Evolutionary conservation across 2,113 vertebrate genomes (phyloP), one percentile per base, ranked within the genome.

Genomic region (Anarhynchus alexandrinus): DNA sequence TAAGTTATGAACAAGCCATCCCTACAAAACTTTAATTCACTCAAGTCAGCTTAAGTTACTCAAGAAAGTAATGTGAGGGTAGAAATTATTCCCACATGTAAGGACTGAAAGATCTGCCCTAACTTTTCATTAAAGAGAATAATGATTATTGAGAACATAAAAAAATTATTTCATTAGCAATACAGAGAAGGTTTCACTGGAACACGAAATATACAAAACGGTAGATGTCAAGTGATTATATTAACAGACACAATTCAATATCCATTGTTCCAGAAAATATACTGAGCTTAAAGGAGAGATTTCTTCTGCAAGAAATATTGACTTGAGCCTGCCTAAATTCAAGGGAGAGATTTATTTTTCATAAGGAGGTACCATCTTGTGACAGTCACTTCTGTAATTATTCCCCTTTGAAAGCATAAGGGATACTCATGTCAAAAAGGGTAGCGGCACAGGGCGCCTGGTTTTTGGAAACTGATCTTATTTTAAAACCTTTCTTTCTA

Each of bases 161-260:
- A 97, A 95, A 93, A 96, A 96, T 97, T 95, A 95, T 97, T 96
- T 97, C 94, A 97, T 95, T 95, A 97, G 94, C 82, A 85, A 90
- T 95, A 96, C 82, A 97, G 91, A 76, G 94, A 82, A 94, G 74
- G 93, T 97, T 97, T 97, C 91, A 91, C 85, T 92, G 88, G 90
- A 95, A 96, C 90, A 96, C 59, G 84, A 85, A 91, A 97, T 95
- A 96, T 51, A 96, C 95, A 97, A 97, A 96, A 93, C 51, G 91
- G 93, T 95, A 97, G 94, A 93, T 97, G 90, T 95, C 94, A 94
- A 96, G 88, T 93, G 95, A 95, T 96, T 95, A 96, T 95, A 95
- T 94, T 93, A 96, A 93, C 90, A 95, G 95, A 90, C 86, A 94
- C 95, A 97, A 94, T 97, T 97, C 96, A 97, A 94, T 94, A 95